Base-by-base conservation (phyloP, 2,888 invertebrate species). In the Endotricha flammealis region DNA sequence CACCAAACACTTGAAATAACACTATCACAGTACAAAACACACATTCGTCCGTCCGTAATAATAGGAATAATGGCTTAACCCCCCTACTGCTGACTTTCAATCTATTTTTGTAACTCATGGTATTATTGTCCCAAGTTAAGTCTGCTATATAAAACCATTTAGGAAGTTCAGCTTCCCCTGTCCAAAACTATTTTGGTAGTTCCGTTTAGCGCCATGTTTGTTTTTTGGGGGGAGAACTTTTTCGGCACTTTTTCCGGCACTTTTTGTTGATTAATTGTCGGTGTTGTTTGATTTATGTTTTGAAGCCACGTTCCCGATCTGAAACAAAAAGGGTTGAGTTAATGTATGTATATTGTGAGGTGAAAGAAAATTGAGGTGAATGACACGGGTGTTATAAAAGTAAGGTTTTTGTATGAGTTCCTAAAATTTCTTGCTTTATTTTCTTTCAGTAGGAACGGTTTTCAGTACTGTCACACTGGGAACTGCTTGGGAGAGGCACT, bases 101-200 rank as follows among this genome's bases (percentile, higher is more conserved):
- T 51, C 67, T 66, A 55, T 57, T 55, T 48, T 62, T 64, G 55
- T 49, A 59, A 53, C 63, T 64, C 52, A 47, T 38, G 48, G 42
- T 42, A 49, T 46, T 51, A 53, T 48, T 46, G 49, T 53, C 42
- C 22, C 28, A 22, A 2, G 51, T 65, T 59, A 71, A 64, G 66
- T 71, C 71, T 72, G 69, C 46, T 56, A 55, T 69, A 59, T 59
- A 53, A 59, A 71, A 79, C 78, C 82, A 81, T 68, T 79, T 65
- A 63, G 69, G 66, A 70, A 60, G 62, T 56, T 60, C 52, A 55
- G 53, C 72, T 72, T 70, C 74, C 74, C 71, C 44, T 45, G 41
- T 39, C 28, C 17, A 12, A 49, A 47, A 71, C 70, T 74, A 73
- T 72, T 70, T 67, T 64, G 29, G 56, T 48, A 47, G 43, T 30